A percentile compares a stretch with the other conserved stretches of the same genome.
phyloP scores from a whole-genome alignment of 2,113 vertebrate species.

The Pterophyllum scalare region DNA sequence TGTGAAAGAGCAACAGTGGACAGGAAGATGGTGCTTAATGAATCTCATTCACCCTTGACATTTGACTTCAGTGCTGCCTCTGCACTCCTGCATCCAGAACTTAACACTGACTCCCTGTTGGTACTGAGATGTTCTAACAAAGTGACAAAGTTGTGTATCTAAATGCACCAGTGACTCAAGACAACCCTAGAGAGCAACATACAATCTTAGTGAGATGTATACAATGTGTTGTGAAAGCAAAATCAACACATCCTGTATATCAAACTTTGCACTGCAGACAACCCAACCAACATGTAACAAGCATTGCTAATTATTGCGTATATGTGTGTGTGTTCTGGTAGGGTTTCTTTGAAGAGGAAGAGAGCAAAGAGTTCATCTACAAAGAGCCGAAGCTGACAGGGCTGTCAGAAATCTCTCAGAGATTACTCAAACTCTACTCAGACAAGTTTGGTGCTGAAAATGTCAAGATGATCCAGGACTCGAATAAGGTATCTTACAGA shows the following conservation, averaged over 20 bases:
- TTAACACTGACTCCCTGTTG: constrained; percentile 35
- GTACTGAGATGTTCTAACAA: constrained; percentile 55
- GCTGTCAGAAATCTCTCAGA: constrained; percentile 96
- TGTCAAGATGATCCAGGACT: constrained; percentile 99
- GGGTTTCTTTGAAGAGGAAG: constrained; percentile 99
- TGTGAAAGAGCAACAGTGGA: constrained; percentile 8
- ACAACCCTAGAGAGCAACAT: constrained; percentile 32
- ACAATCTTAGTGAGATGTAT: background rate
- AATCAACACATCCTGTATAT: background rate
- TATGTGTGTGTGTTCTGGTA: constrained; percentile 67
- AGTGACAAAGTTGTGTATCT: background rate
- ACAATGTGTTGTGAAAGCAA: background rate
- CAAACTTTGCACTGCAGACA: constrained; percentile 4
- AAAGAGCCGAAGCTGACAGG: constrained; percentile 98
- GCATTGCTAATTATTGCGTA: background rate
- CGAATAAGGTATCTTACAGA: constrained; percentile 88
- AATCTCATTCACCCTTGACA: constrained; percentile 53
- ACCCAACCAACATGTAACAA: background rate
- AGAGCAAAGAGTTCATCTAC: constrained; percentile 98
- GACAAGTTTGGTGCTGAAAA: constrained; percentile 98
- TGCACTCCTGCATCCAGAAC: constrained; percentile 40
- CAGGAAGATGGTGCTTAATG: constrained; percentile 19
- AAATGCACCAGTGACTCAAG: constrained; percentile 2
- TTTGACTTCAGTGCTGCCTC: constrained; percentile 38
- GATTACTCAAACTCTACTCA: constrained; percentile 95